A percentile compares a stretch with the other conserved stretches of the same genome.
Evolutionary conservation across 2,113 vertebrate genomes (phyloP).

Genomic region (Clarias batrachus): DNA sequence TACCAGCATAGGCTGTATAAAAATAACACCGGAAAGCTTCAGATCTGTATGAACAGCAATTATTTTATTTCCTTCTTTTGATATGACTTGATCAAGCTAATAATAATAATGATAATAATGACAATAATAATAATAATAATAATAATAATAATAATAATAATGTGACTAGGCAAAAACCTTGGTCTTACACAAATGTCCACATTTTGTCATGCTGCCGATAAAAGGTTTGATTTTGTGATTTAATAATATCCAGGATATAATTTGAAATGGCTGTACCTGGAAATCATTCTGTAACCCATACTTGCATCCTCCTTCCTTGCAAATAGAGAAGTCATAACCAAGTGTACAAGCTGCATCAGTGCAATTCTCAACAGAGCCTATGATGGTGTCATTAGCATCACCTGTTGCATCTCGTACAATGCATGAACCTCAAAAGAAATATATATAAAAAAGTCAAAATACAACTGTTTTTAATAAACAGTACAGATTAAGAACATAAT

Average conservation of each 20-base stretch:
- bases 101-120: not conserved
- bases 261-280: slow-evolving; percentile 71
- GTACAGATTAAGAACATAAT: not conserved
- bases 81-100: not conserved
- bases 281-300: slow-evolving; percentile 92
- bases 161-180: not conserved
- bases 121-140: not conserved
- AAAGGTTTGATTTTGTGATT: not conserved
- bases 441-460: not conserved
- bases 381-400: slow-evolving; percentile 81
- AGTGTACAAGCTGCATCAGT: slow-evolving; percentile 88
- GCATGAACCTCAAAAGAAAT: slow-evolving; percentile 77
- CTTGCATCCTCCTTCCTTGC: slow-evolving; percentile 75
- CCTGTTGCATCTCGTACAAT: slow-evolving; percentile 93
- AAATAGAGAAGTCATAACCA: slow-evolving; percentile 92
- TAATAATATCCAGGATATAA: not conserved
- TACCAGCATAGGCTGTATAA: not conserved
- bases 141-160: not conserved
- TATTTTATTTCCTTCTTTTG: not conserved
- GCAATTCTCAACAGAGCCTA: slow-evolving; percentile 81
- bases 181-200: not conserved
- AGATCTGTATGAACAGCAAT: not conserved
- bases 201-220: not conserved
- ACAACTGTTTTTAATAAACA: not conserved
- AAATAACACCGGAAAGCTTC: not conserved